Conservation (phyloP, 2,888 invertebrate genomes). For the Orthosia gothica region DNA sequence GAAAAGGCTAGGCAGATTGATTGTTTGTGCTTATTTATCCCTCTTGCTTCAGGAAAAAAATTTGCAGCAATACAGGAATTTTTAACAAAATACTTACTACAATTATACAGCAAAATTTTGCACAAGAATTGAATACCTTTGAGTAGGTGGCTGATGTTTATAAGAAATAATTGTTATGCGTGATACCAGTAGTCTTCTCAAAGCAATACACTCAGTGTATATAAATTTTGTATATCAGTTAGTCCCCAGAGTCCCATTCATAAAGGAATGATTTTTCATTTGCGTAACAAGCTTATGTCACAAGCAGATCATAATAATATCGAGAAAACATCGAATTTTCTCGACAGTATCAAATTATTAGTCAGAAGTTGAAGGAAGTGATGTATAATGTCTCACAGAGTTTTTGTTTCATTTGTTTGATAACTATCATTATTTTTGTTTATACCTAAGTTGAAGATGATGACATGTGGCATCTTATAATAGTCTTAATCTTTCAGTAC, state of each 20-base stretch:
- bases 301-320: not conserved
- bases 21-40: no score
- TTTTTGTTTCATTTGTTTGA: not conserved
- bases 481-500: not conserved
- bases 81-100: not conserved
- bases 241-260: not conserved
- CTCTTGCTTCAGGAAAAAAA: no score
- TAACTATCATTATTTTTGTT: not conserved
- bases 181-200: not conserved
- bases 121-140: not conserved
- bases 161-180: not conserved
- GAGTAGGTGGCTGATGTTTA: not conserved
- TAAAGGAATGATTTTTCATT: constrained; percentile 5
- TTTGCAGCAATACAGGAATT: no score
- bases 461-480: no score
- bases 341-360: constrained; percentile 16
- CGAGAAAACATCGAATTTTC: not conserved
- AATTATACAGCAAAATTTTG: not conserved
- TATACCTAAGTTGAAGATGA: not conserved
- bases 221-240: not conserved
- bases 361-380: not conserved
- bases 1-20: no score
- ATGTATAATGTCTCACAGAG: not conserved
- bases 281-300: constrained; percentile 8
- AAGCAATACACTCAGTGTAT: not conserved